Evolutionary conservation across 2,797 vertebrate genomes (phyloP).

Genomic region (Leontocebus nigricollis): DNA sequence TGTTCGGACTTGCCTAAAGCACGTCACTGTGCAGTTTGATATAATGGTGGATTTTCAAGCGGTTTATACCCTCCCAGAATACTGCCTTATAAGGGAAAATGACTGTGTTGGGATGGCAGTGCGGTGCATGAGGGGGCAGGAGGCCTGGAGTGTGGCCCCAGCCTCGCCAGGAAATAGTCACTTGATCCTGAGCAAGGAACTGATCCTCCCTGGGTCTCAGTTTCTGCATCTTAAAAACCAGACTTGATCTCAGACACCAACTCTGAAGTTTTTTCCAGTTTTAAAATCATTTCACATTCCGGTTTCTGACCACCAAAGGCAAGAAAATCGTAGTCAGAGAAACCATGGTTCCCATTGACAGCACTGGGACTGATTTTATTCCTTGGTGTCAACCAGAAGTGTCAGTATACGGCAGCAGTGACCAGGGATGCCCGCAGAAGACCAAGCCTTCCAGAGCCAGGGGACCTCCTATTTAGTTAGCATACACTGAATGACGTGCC

Average conservation of each 20-base stretch:
- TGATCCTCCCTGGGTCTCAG: neutral
- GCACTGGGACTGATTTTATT: neutral
- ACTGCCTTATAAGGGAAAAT: slow-evolving; percentile 44
- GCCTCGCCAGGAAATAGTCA: neutral
- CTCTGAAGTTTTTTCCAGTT: neutral
- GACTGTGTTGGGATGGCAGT: rapidly evolving
- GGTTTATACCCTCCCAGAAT: neutral
- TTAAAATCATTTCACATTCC: neutral
- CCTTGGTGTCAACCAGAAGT: neutral
- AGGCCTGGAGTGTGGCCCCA: neutral
- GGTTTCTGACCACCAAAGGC: neutral
- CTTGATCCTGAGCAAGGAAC: neutral
- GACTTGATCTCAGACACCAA: neutral
- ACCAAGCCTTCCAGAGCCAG: no score
- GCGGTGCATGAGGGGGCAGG: rapidly evolving
- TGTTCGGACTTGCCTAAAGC: slow-evolving; percentile 73
- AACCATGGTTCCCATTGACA: rapidly evolving
- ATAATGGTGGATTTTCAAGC: slow-evolving; percentile 28
- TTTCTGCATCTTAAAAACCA: neutral
- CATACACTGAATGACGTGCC: rapidly evolving
- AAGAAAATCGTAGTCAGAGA: neutral
- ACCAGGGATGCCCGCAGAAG: rapidly evolving
- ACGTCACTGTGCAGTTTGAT: slow-evolving; percentile 53
- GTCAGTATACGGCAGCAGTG: rapidly evolving
- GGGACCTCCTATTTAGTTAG: no score